These are phyloP conservation scores for Aegypius monachus DNA, from an alignment of 2,113 vertebrate species.

Conservation along the genomic window DNA sequence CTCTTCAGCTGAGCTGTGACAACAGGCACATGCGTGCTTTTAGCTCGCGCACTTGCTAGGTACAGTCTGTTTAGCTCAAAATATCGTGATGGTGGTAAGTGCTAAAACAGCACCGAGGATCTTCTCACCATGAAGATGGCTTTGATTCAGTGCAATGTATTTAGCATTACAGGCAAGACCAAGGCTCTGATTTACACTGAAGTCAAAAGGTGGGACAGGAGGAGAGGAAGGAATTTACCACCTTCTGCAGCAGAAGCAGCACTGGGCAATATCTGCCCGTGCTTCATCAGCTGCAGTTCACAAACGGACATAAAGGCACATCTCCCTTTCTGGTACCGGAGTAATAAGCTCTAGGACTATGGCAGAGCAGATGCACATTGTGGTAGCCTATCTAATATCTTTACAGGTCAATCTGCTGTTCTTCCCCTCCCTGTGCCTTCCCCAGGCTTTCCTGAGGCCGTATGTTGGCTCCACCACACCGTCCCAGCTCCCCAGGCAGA, in stretches of 20 bases:
- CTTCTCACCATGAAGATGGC: neutral
- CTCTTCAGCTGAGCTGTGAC: neutral
- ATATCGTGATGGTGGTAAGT: accelerated
- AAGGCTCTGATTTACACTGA: neutral
- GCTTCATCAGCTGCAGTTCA: neutral
- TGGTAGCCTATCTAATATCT: neutral
- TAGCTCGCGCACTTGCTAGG: neutral
- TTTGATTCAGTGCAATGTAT: neutral
- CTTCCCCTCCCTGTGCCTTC: neutral
- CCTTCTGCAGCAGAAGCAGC: neutral
- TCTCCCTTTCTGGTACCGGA: neutral
- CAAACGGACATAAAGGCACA: neutral
- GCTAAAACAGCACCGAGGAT: neutral
- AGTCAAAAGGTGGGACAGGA: neutral
- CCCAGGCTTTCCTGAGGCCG: neutral
- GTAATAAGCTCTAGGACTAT: neutral
- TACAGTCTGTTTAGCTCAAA: neutral
- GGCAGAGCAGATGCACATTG: neutral
- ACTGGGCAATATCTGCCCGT: neutral
- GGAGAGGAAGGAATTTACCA: constrained; percentile 13
- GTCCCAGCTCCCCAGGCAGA: neutral
- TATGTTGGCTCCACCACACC: accelerated
- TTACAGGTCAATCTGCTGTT: neutral
- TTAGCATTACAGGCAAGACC: neutral
- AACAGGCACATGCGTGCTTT: neutral